phyloP scores from a whole-genome alignment of 2,113 vertebrate genomes.

The Benthochromis sp. region DNA sequence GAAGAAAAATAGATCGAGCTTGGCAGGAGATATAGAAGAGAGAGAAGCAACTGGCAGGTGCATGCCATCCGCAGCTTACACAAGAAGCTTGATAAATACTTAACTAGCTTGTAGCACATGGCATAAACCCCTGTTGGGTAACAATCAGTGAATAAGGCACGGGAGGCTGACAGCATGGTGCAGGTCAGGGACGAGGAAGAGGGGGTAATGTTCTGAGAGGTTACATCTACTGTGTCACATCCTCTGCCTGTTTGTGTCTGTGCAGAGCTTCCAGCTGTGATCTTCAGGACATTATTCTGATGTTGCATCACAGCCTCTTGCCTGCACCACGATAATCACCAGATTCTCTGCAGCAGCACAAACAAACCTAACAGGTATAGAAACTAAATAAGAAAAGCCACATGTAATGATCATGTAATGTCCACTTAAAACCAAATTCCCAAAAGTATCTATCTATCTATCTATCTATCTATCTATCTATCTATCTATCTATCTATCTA shows the following conservation, averaged over 20 bases:
- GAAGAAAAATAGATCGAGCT: conserved; percentile 12
- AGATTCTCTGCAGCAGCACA: neutral
- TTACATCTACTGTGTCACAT: neutral
- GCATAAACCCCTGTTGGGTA: conserved; percentile 26
- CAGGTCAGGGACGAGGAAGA: neutral
- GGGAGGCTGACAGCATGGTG: neutral
- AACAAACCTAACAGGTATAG: neutral
- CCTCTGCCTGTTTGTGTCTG: neutral
- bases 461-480: too few species aligned
- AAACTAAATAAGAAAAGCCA: neutral
- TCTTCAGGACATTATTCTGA: neutral
- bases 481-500: too few species aligned
- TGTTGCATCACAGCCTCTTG: conserved; percentile 10
- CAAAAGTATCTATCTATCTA: accelerated
- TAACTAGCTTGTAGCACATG: conserved; percentile 38
- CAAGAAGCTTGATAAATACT: conserved; percentile 54
- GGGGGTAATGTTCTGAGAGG: neutral
- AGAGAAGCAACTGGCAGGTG: conserved; percentile 8
- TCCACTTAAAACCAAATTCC: neutral
- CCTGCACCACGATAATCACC: neutral
- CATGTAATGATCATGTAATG: neutral
- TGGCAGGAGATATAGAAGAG: neutral
- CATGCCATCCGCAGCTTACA: neutral
- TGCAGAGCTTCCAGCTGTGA: neutral
- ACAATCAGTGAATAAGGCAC: conserved; percentile 3